phyloP scores from a whole-genome alignment of 2,113 vertebrate genomes.

The Muscicapa adusta region DNA sequence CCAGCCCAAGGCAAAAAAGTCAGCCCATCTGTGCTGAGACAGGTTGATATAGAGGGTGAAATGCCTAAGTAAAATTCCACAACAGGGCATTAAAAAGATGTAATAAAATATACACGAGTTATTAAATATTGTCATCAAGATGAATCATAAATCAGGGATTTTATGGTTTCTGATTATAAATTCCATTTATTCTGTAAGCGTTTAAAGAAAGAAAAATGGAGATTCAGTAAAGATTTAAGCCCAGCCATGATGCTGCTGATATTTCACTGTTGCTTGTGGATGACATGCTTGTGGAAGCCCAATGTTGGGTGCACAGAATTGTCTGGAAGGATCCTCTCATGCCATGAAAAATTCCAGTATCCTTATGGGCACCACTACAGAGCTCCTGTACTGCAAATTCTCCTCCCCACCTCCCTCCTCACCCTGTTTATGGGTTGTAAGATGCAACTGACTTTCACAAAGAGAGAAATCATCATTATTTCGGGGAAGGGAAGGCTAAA shows the following conservation, averaged over 20 bases:
- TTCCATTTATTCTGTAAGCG: constrained; percentile 64
- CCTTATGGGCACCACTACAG: neutral
- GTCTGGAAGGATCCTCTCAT: neutral
- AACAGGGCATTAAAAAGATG: constrained; percentile 60
- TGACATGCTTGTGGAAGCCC: neutral
- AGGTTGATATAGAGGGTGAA: constrained; percentile 43
- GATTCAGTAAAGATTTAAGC: constrained; percentile 47
- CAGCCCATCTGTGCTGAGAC: constrained; percentile 18
- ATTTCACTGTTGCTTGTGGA: constrained; percentile 27
- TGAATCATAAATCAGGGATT: constrained; percentile 70
- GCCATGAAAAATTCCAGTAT: neutral
- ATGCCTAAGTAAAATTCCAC: constrained; percentile 62
- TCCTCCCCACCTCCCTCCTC: neutral
- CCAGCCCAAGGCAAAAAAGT: constrained; percentile 15
- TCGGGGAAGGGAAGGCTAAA: neutral
- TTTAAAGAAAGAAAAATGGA: constrained; percentile 71
- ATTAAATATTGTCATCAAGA: constrained; percentile 72
- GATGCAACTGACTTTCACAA: neutral
- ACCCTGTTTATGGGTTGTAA: neutral
- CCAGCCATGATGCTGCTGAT: neutral
- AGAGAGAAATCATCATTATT: constrained; percentile 7
- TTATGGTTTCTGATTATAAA: constrained; percentile 73
- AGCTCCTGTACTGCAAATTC: neutral
- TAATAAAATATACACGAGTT: constrained; percentile 65
- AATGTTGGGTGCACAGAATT: neutral